Evolutionary conservation across 2,888 invertebrate species (phyloP), one percentile per base, ranked within the genome.

Genomic region (Anodontia alba): DNA sequence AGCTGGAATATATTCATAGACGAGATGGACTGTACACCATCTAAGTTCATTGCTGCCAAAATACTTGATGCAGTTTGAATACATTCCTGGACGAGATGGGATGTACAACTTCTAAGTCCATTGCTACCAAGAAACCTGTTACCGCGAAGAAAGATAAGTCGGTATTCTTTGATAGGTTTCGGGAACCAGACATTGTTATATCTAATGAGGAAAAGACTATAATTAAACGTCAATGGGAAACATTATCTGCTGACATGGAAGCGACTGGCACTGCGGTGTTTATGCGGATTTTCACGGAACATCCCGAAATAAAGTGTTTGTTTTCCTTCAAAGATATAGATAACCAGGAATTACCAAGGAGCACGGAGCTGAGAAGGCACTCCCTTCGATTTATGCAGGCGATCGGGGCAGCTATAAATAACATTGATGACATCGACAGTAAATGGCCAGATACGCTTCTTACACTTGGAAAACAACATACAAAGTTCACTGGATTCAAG

Each of bases 181-280:
- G 38, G 12, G 38, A 38, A 12, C 38, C 38, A 38, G 38, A 38
- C 7, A 38, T 38, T 8, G 38, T 38, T 5, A 38, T 38, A 8
- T 8, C 38, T 8, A 12, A 38, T 8, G 12, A 38, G 12, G 7
- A 38, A 38, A 38, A 38, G 12, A 8, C 38, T 38, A 38, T 38
- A 38, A 12, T 38, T 5, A 66, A 51, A 62, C n/a, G 36, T 8
- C 54, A 73, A 33, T 78, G 78, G 78, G 2, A 15, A 29, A 15
- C 20, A n/a, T 26, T 78, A 31, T 26, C 46, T 23, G 26, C 31
- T 31, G 38, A 78, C 46, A 31, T 57, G 26, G 43, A 54, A 43
- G 69, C 46, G 12, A 78, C 73, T 69, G 78, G 78, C 1, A 46
- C 73, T 29, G 69, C 73, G 33, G 74, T 78, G 20, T 78, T 78